Evolutionary conservation across 2,888 invertebrate species (phyloP).

Genomic region (Sarcophaga rosellei): DNA sequence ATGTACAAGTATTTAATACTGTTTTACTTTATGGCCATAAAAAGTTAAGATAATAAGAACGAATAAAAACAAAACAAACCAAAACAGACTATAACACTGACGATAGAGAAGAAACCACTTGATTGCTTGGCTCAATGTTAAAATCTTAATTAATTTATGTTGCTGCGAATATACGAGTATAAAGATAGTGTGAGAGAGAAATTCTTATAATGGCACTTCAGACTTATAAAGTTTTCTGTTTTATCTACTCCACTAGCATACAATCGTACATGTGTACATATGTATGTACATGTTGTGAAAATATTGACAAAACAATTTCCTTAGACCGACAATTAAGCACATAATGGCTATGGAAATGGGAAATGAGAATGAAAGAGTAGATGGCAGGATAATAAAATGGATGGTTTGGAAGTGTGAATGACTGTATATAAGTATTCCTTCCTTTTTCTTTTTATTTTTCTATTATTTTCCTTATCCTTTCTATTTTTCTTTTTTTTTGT

Average conservation of each 20-base stretch:
- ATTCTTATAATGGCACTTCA: constrained; percentile 24
- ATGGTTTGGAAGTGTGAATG: neutral
- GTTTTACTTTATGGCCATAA: constrained; percentile 31
- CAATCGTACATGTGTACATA: neutral
- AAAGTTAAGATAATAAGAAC: constrained; percentile 24
- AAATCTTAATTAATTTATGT: constrained; percentile 70
- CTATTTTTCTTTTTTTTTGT: constrained; percentile 35
- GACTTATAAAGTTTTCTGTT: constrained; percentile 1
- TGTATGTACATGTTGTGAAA: constrained; percentile 49
- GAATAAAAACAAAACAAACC: no score
- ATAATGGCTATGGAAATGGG: constrained; percentile 53
- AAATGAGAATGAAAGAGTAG: constrained; percentile 23
- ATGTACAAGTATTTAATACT: constrained; percentile 31
- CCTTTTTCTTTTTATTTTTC: neutral
- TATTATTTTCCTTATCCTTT: constrained; percentile 23
- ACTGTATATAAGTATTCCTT: neutral
- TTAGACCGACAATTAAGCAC: constrained; percentile 70
- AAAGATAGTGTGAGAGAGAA: constrained; percentile 60
- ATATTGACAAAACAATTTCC: constrained; percentile 72
- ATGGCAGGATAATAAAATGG: constrained; percentile 5
- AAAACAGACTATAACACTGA: constrained; percentile 11
- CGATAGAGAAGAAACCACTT: constrained; percentile 62
- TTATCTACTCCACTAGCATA: constrained; percentile 20
- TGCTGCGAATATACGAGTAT: constrained; percentile 56
- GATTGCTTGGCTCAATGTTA: constrained; percentile 70